Evolutionary conservation across 2,113 vertebrate genomes (phyloP).

Genomic region (Pardalotus punctatus): DNA sequence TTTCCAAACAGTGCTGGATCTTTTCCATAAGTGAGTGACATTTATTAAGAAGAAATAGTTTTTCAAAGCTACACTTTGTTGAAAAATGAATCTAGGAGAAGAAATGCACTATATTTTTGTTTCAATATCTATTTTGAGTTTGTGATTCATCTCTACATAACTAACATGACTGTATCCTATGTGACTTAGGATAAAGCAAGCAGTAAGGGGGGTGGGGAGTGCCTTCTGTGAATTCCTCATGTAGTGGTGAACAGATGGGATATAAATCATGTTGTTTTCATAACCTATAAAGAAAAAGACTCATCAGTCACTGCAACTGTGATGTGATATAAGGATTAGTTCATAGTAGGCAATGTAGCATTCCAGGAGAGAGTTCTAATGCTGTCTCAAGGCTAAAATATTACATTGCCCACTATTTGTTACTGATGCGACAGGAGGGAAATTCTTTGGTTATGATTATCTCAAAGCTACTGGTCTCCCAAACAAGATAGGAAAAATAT

Average conservation of each 20-base stretch:
- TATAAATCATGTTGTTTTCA: neutral
- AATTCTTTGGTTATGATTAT: neutral
- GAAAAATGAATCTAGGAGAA: neutral
- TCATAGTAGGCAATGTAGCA: neutral
- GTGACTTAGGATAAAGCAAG: neutral
- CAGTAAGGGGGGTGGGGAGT: rapidly evolving
- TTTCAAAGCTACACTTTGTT: neutral
- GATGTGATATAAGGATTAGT: neutral
- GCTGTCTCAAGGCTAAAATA: neutral
- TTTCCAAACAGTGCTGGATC: neutral
- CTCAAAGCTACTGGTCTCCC: neutral
- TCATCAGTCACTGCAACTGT: neutral
- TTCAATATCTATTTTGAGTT: neutral
- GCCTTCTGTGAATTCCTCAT: neutral
- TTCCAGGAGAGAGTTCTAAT: neutral
- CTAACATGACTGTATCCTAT: neutral
- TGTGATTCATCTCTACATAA: neutral
- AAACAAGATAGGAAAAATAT: neutral
- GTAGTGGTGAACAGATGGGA: neutral
- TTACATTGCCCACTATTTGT: neutral
- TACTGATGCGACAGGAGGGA: neutral
- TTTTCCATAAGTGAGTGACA: neutral
- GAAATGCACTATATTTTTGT: neutral
- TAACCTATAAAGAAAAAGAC: neutral
- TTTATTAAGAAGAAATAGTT: neutral